phyloP scores from a whole-genome alignment of 2,113 vertebrate genomes.

The Neomonachus schauinslandi region DNA sequence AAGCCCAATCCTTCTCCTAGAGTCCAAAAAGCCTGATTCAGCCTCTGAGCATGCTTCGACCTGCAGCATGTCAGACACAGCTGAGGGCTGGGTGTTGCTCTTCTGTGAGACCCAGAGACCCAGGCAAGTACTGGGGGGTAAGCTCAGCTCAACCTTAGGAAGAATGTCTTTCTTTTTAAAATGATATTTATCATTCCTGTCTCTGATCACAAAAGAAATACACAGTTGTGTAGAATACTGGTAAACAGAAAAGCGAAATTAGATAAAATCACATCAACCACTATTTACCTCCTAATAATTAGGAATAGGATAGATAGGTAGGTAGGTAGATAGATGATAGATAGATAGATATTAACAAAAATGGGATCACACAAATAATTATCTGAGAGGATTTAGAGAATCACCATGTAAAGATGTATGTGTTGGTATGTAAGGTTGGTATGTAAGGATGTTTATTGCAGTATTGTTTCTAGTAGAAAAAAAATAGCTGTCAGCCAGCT shows the following conservation, averaged over 20 bases:
- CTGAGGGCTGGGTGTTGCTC: not conserved
- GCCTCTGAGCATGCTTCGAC: not conserved
- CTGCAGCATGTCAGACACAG: not conserved
- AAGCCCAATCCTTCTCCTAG: not conserved
- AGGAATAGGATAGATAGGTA: not conserved
- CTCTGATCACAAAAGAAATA: conserved; percentile 25
- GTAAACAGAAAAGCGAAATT: conserved; percentile 19
- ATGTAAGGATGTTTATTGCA: not conserved
- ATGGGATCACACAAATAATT: not conserved
- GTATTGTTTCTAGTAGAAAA: not conserved
- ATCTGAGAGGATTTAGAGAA: not conserved
- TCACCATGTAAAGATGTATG: not conserved
- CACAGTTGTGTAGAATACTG: not conserved
- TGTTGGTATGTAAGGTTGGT: not conserved
- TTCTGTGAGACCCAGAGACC: not conserved
- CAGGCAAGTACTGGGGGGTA: not conserved
- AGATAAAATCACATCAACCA: not conserved
- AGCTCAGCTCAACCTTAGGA: not conserved
- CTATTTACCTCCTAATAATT: not conserved
- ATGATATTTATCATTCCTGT: not conserved
- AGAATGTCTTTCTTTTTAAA: not conserved
- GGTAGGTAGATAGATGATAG: not conserved
- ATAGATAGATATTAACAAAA: not conserved
- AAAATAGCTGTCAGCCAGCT: not conserved
- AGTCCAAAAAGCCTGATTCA: not conserved